phyloP scores from a whole-genome alignment of 2,797 vertebrate genomes.

The Coregonus ussuriensis region DNA sequence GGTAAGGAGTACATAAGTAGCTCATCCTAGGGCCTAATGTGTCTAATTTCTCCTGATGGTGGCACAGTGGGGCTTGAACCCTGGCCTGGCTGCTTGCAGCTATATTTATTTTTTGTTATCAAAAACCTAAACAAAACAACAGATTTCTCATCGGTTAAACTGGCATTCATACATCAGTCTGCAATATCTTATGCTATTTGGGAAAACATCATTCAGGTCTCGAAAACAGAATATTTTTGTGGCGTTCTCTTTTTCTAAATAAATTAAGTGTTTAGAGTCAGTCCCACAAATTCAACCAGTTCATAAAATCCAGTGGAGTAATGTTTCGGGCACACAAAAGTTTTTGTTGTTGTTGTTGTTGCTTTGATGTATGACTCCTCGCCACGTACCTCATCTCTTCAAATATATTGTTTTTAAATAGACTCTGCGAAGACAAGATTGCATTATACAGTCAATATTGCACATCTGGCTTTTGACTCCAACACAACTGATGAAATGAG shows the following conservation, averaged over 20 bases:
- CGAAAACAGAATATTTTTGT: not conserved
- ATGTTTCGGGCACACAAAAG: not conserved
- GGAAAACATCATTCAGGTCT: no score
- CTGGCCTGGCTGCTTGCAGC: no score
- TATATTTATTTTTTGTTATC: no score
- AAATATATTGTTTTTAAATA: slow-evolving; percentile 79
- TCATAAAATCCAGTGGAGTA: slow-evolving; percentile 1
- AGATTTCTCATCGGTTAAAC: no score
- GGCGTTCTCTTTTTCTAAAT: not conserved
- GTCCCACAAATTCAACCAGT: not conserved
- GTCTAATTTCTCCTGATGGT: no score
- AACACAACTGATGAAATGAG: slow-evolving; percentile 77
- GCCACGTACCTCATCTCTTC: slow-evolving; percentile 67
- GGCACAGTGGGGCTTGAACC: no score
- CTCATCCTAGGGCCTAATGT: no score
- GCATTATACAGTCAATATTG: slow-evolving; percentile 80
- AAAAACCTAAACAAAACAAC: no score
- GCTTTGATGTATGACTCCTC: slow-evolving; percentile 74
- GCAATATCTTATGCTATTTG: no score
- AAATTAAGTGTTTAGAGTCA: not conserved
- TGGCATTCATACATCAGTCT: no score
- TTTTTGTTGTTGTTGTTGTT: slow-evolving; percentile 55
- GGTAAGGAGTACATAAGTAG: no score
- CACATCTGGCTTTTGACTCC: slow-evolving; percentile 65
- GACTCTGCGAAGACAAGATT: slow-evolving; percentile 73